Percentiles rank a stretch among this genome's conserved stretches.
phyloP scores from a whole-genome alignment of 1,140 invertebrate species.

The Drosophila tristis region DNA sequence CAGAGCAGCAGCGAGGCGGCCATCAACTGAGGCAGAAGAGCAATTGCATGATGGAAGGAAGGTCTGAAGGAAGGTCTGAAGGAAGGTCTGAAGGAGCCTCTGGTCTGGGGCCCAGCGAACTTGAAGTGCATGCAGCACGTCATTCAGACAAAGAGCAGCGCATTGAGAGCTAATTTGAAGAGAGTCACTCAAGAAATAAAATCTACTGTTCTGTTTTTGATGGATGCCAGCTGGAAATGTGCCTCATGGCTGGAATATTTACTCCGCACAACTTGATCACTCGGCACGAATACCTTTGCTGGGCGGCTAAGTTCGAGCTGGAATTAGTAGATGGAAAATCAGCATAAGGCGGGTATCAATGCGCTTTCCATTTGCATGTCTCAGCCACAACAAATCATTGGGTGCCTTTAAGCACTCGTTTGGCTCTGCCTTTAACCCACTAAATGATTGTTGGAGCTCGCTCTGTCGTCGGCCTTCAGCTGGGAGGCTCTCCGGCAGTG shows the following conservation, averaged over 20 bases:
- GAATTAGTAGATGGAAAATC: too few species aligned
- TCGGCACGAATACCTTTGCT: too few species aligned
- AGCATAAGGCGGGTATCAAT: too few species aligned
- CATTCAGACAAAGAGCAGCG: slow-evolving; percentile 7
- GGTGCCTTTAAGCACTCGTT: too few species aligned
- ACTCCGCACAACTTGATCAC: too few species aligned
- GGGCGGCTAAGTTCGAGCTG: too few species aligned
- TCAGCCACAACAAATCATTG: too few species aligned
- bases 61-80: slow-evolving; percentile 34
- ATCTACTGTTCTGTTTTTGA: neutral
- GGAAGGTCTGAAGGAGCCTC: slow-evolving; percentile 24
- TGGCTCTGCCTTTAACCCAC: too few species aligned
- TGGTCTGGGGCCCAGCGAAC: slow-evolving; percentile 38
- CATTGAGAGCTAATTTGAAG: slow-evolving; percentile 14
- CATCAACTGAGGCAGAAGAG: slow-evolving; percentile 29
- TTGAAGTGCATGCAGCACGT: slow-evolving; percentile 22
- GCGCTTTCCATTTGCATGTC: too few species aligned
- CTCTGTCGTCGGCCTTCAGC: too few species aligned
- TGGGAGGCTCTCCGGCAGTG: neutral
- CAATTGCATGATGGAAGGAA: neutral
- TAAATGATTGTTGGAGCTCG: neutral
- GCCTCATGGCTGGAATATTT: too few species aligned
- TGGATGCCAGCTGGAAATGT: too few species aligned
- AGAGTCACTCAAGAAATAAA: slow-evolving; percentile 1
- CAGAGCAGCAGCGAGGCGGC: slow-evolving; percentile 3